Percentiles rank a stretch among this genome's conserved stretches.
Conservation (phyloP, 2,113 vertebrate species). For the Motacilla tschutschensis region DNA sequence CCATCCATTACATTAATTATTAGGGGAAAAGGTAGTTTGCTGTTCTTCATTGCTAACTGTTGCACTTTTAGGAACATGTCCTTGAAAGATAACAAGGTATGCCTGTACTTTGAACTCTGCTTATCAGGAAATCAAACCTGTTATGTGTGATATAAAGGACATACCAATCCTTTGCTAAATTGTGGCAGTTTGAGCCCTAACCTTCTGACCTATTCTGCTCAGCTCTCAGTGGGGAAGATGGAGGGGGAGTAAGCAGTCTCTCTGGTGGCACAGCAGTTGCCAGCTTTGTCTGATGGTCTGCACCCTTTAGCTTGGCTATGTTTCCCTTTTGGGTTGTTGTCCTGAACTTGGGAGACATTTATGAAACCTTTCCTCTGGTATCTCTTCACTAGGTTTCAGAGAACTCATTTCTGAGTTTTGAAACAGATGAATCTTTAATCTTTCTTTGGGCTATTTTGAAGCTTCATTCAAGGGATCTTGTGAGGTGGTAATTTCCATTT, state of each 20-base stretch:
- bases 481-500: background rate
- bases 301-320: background rate
- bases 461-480: background rate
- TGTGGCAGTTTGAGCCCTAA: slow-evolving; percentile 29
- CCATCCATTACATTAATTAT: background rate
- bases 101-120: slow-evolving; percentile 56
- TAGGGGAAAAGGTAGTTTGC: background rate
- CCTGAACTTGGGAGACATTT: background rate
- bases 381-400: background rate
- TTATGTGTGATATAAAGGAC: slow-evolving; percentile 35
- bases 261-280: background rate
- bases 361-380: background rate
- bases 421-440: background rate
- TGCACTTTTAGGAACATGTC: background rate
- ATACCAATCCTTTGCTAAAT: slow-evolving; percentile 33
- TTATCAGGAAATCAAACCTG: slow-evolving; percentile 50
- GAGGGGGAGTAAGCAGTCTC: background rate
- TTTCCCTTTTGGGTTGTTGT: background rate
- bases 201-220: background rate
- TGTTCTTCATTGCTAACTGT: background rate
- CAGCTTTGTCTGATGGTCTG: background rate
- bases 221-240: background rate
- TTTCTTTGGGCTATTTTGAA: background rate
- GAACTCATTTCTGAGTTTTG: background rate
- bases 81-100: slow-evolving; percentile 8